Evolutionary conservation across 2,888 invertebrate species (phyloP).

Genomic region (Drosophila bunnanda): DNA sequence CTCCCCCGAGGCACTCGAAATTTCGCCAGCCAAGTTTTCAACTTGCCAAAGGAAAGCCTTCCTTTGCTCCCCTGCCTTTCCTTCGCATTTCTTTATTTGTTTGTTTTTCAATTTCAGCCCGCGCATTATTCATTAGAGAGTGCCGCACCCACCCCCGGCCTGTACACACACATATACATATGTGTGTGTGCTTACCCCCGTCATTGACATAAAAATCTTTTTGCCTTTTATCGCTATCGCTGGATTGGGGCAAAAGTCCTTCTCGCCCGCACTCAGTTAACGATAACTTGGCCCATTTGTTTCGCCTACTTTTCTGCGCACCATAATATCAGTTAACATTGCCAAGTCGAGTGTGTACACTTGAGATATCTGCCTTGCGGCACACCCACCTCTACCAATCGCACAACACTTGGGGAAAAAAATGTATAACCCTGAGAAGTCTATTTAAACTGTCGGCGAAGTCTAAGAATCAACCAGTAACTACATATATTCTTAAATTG

Average conservation of each 20-base stretch:
- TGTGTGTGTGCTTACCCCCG: constrained; percentile 57
- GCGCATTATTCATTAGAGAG: constrained; percentile 71
- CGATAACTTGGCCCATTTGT: constrained; percentile 72
- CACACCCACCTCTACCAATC: constrained; percentile 22
- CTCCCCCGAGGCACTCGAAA: constrained; percentile 37
- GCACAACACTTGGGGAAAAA: constrained; percentile 1
- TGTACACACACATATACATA: constrained; percentile 3
- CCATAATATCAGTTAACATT: constrained; percentile 70
- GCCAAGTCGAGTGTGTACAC: constrained; percentile 81
- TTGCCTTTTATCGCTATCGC: constrained; percentile 70
- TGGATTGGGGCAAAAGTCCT: constrained; percentile 11
- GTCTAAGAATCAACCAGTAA: too few species aligned
- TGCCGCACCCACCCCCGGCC: not conserved
- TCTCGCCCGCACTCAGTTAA: constrained; percentile 16
- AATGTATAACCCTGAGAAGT: not conserved
- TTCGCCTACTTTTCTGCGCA: constrained; percentile 65
- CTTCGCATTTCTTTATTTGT: constrained; percentile 61
- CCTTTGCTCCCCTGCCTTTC: too few species aligned
- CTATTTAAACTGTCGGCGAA: not conserved
- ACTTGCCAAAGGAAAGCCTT: too few species aligned
- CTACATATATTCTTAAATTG: too few species aligned
- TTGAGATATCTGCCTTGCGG: constrained; percentile 71
- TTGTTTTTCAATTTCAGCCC: constrained; percentile 75
- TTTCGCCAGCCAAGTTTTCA: constrained; percentile 47
- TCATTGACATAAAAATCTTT: constrained; percentile 73